phyloP scores from a whole-genome alignment of 1,140 invertebrate genomes.

The Ganaspis sp. region DNA sequence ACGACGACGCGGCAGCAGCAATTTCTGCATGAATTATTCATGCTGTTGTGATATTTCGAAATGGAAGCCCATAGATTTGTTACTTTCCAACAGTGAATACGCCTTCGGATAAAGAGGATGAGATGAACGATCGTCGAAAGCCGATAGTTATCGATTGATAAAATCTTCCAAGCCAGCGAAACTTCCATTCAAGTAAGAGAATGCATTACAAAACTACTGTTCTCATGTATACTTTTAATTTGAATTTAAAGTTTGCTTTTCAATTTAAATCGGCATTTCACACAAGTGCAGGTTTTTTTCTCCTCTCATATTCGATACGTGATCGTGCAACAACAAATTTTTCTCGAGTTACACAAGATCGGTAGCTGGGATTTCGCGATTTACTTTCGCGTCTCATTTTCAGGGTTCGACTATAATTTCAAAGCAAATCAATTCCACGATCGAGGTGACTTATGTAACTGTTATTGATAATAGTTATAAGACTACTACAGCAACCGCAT shows the following conservation, averaged over 20 bases:
- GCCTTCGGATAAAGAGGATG: neutral
- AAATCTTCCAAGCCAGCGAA: neutral
- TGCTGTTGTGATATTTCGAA: conserved; percentile 49
- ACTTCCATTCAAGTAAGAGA: neutral
- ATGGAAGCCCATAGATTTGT: conserved; percentile 33
- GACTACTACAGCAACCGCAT: neutral
- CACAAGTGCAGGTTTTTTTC: neutral
- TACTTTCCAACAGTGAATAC: neutral
- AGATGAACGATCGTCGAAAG: neutral
- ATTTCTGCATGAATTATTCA: conserved; percentile 65
- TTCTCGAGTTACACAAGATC: neutral
- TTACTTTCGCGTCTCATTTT: neutral
- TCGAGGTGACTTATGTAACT: neutral
- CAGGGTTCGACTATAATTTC: neutral
- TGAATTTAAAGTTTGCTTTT: neutral
- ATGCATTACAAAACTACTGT: neutral
- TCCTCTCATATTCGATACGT: neutral
- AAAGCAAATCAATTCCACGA: neutral
- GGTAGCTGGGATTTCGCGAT: neutral
- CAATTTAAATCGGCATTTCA: neutral
- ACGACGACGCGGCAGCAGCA: conserved; percentile 52
- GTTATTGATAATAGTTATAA: neutral
- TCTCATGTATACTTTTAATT: neutral
- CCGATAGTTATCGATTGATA: conserved; percentile 1
- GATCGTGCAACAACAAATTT: conserved; percentile 1